Evolutionary conservation across 2,888 invertebrate species (phyloP), one percentile per base, ranked within the genome.

Genomic region (Neoitamus cyanurus): DNA sequence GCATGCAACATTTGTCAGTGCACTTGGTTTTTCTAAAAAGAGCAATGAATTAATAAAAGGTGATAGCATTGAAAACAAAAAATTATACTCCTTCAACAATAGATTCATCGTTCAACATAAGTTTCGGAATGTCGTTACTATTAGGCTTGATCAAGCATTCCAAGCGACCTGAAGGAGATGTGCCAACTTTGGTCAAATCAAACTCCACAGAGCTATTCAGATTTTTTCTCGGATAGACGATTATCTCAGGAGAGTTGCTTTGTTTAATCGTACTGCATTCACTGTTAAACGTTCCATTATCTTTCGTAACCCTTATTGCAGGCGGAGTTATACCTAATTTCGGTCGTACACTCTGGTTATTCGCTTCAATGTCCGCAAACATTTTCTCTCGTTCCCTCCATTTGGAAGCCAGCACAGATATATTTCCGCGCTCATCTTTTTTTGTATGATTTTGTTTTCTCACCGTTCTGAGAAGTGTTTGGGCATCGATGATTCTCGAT

Each of bases 131-230:
- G 20, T 85, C 85, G 1, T 85, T 85, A 0, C 82, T 89, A 36
- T 86, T 88, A 28, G 86, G 87, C 7, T 87, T 88, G n/a, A 90
- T 89, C 11, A 90, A 86, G 1, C 90, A 87, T 73, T 90, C 91
- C 58, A 91, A 86, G 2, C 90, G 89, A 0, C 90, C 90, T 3
- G 91, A 91, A 0, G 91, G 91, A 73, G 90, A 90, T 13, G 90
- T 91, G 84, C 90, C 90, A 0, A 90, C 86, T 87, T 90, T 90
- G 0, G 89, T 87, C 4, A 89, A 88, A 85, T 90, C 89, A 1
- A 89, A 72, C 0, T 20, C 15, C 20, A 73, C 3, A 20, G 73
- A 73, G 73, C 20, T 73, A 4, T 36, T 34, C 11, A 34, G 2
- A 34, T 73, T 73, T 36, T n/a, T 6, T 20, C 20, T 34, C 15